Base-by-base conservation (phyloP, 2,113 vertebrate species). In the Bubo blakistoni region DNA sequence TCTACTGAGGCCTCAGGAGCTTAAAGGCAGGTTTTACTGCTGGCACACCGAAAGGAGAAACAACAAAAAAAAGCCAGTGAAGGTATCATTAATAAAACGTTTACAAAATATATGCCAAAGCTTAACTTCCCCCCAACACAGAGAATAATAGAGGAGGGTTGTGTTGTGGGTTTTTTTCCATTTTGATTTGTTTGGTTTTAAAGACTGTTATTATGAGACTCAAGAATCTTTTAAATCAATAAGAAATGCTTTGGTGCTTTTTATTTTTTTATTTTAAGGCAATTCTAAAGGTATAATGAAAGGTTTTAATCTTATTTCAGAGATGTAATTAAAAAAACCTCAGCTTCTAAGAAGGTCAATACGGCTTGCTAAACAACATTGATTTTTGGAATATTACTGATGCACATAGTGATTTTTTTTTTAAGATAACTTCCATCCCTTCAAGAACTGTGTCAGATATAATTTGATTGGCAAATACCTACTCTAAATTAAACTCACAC, bases 321-420 rank as follows among this genome's bases (percentile, higher is more conserved):
- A 91, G n/a, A 57, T 89, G 88, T 77, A 95, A 96, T 97, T 96
- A 54, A 94, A 97, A 94, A 86, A 87, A 73, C 72, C 69, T 82
- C 69, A 92, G 63, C 89, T 80, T 96, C 86, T 69, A 69, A 95
- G 70, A 92, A 92, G 92, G 93, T 97, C 97, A 97, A 82, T 95
- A 63, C 44, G 16, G 30, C 67, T 81, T 78, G 59, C 79, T 94
- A 86, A 96, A 90, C 46, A 84, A 52, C 90, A 98, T 88, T 92
- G 94, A 96, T 97, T 97, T 97, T 69, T 79, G 27, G 78, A 90
- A 90, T 93, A 95, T 97, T 96, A 97, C 84, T 90, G 88, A 95
- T 91, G 65, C 44, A 66, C 72, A 81, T 40, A 79, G 66, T 51
- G 89, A 81, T 67, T 59, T 67, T 90, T 95, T 90, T 86, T 93